A percentile compares a stretch with the other conserved stretches of the same genome.
These are phyloP conservation scores for Dryomyza anilis DNA, from an alignment of 2,888 invertebrate genomes.

Conservation along the genomic window DNA sequence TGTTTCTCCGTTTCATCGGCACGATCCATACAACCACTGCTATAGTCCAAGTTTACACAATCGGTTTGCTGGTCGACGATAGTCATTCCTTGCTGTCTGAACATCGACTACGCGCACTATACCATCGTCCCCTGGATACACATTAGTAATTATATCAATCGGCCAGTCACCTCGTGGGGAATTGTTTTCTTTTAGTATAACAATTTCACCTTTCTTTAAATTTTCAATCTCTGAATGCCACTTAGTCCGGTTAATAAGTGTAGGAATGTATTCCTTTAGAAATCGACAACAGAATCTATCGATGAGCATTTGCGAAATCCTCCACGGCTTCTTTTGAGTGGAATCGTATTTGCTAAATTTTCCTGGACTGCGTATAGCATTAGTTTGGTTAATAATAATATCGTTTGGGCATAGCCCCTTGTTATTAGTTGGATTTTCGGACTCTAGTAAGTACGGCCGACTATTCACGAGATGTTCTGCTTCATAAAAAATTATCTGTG, in stretches of 20 bases:
- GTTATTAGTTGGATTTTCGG: conserved; percentile 22
- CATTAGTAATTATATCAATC: conserved; percentile 21
- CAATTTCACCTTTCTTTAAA: conserved; percentile 19
- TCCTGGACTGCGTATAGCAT: conserved; percentile 10
- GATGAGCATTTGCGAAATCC: conserved; percentile 24
- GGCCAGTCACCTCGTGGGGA: conserved; percentile 26
- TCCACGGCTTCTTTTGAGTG: conserved; percentile 19
- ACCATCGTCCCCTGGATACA: conserved; percentile 23
- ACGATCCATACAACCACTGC: neutral
- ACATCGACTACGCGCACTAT: conserved; percentile 24
- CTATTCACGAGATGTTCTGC: conserved; percentile 28
- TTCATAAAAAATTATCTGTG: conserved; percentile 26
- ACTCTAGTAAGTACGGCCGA: conserved; percentile 23
- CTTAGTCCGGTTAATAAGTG: conserved; percentile 22
- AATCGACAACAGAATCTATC: conserved; percentile 31
- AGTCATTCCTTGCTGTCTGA: conserved; percentile 3
- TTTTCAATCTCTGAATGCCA: conserved; percentile 17
- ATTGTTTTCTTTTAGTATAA: conserved; percentile 17
- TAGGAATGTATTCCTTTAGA: conserved; percentile 24
- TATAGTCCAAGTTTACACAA: conserved; percentile 4
- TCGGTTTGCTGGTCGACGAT: conserved; percentile 16
- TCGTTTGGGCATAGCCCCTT: conserved; percentile 22
- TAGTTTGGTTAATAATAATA: conserved; percentile 9
- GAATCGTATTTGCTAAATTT: neutral
- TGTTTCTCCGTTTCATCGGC: neutral